Percentiles rank a stretch among this genome's conserved stretches.
Conservation (phyloP, 2,888 invertebrate species). For the Orthonychiurus folsomi region DNA sequence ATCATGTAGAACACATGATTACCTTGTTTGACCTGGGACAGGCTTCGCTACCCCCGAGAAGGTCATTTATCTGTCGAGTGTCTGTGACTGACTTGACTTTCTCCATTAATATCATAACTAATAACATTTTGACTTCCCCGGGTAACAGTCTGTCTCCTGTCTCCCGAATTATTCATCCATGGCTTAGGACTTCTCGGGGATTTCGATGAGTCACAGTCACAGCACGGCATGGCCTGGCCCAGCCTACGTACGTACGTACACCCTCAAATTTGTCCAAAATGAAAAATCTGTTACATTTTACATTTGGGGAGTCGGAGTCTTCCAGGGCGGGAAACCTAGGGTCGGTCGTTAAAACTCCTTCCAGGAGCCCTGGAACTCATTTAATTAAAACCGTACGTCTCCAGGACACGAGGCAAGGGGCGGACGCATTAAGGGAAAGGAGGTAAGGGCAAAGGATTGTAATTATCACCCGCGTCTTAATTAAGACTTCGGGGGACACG, state of each 20-base stretch:
- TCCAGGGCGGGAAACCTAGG: not conserved
- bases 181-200: no score
- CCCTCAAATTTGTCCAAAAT: not conserved
- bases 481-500: no score
- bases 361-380: no score
- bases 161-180: no score
- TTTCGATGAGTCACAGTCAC: not conserved
- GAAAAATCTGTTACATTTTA: not conserved
- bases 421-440: no score
- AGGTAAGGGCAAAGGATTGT: not conserved
- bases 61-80: conserved; percentile 40
- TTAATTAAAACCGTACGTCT: not conserved
- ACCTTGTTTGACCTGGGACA: conserved; percentile 37
- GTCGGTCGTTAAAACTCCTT: not conserved
- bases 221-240: not conserved
- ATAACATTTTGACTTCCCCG: not conserved
- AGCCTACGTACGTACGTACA: no score
- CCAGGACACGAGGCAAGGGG: not conserved
- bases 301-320: not conserved
- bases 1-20: conserved; percentile 40
- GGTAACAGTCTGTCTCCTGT: no score
- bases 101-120: conserved; percentile 18
- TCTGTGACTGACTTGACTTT: conserved; percentile 39
- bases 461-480: not conserved
- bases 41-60: not conserved